Conservation (phyloP, 2,113 vertebrate genomes). For the Platichthys flesus region DNA sequence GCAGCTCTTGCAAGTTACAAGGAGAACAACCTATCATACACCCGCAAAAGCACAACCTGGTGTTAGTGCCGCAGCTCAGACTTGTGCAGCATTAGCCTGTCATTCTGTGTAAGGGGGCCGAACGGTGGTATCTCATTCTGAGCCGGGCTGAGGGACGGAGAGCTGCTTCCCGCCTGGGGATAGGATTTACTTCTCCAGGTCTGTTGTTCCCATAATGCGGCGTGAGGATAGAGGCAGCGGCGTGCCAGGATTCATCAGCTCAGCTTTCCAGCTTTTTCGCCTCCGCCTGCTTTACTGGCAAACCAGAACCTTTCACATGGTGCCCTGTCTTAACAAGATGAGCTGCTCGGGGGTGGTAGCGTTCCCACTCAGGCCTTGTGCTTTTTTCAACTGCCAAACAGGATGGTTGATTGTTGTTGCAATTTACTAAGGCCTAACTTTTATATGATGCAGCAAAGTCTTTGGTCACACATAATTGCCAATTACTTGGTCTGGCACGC, state of each 20-base stretch:
- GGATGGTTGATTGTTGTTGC: constrained; percentile 24
- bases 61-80: constrained; percentile 45
- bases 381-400: constrained; percentile 48
- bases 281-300: constrained; percentile 47
- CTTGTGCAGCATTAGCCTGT: constrained; percentile 27
- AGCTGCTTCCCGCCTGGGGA: constrained; percentile 36
- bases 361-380: constrained; percentile 25
- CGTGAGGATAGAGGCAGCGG: constrained; percentile 54
- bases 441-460: constrained; percentile 46
- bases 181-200: constrained; percentile 55
- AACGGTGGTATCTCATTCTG: constrained; percentile 29
- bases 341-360: constrained; percentile 41
- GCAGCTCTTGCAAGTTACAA: too few species aligned
- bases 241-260: constrained; percentile 36
- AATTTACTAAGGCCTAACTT: constrained; percentile 43
- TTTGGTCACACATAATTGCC: constrained; percentile 43
- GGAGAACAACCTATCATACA: too few species aligned
- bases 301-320: constrained; percentile 44
- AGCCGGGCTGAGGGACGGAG: constrained; percentile 51
- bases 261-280: constrained; percentile 44
- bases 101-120: constrained; percentile 6
- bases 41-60: background rate
- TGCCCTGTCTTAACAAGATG: constrained; percentile 36
- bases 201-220: constrained; percentile 63
- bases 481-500: constrained; percentile 36